Evolutionary conservation across 2,888 invertebrate genomes (phyloP), one percentile per base, ranked within the genome.

Genomic region (Orchestes rusci): DNA sequence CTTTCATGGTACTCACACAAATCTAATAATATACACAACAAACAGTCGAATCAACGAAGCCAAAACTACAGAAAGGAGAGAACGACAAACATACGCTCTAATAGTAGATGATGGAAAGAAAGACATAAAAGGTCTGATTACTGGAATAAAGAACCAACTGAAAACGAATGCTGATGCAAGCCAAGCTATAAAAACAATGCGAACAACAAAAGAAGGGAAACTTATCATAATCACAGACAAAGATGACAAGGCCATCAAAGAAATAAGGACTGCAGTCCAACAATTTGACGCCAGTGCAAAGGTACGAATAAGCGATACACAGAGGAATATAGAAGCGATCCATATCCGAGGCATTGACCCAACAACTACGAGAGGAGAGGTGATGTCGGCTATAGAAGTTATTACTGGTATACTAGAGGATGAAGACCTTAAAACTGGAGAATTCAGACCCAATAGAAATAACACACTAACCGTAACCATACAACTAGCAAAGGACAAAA

Each of bases 301-400:
- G 23, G 23, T 23, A 23, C 5, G 23, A 10, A 23, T 23, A 7
- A 23, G 23, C 10, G 23, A 10, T 7, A 7, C 10, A 10, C 7
- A 7, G 10, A 5, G 10, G 10, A 23, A 23, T 10, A 5, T 7
- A 23, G 23, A 23, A 23, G 12, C 37, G 5, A 12, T 37, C 4
- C 12, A 13, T 16, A 37, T 37, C 12, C 23, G 37, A 27, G 37
- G 37, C 4, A 37, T 27, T 15, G 27, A 37, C 18, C 12, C 8
- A 5, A 27, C 28, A 5, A 13, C 37, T 2, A 37, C 23, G 3
- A 23, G 5, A 15, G 27, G 28, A 37, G 37, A 37, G 5, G 28
- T 37, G 3, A 8, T 3, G 10, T 8, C 3, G 3, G 37, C 37
- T 3, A 23, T 37, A 15, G 3, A 27, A 12, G 27, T 27, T 5